Percentiles rank a stretch among this genome's conserved stretches.
These are phyloP conservation scores for Campylomormyrus numenius DNA, from an alignment of 2,113 vertebrate species.

Conservation along the genomic window DNA sequence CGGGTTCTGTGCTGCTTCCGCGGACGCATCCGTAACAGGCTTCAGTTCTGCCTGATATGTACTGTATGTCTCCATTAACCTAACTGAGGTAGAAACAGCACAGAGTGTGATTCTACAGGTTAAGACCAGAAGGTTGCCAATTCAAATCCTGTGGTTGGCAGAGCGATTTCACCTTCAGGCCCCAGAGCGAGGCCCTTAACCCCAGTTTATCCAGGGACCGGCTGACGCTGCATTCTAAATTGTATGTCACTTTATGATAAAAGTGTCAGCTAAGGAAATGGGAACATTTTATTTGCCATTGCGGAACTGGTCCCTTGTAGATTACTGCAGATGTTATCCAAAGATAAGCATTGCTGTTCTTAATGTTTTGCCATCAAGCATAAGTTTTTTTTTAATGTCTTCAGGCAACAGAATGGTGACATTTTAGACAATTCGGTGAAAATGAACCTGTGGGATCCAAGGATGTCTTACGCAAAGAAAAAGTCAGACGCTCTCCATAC, in stretches of 20 bases:
- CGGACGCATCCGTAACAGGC: too few relatives aligned
- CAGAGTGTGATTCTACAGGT: neutral
- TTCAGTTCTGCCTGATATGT: neutral
- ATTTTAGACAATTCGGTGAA: neutral
- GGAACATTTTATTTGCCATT: neutral
- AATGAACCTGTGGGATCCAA: neutral
- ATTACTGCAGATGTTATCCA: neutral
- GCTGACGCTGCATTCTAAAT: neutral
- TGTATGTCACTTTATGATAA: neutral
- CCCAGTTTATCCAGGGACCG: neutral
- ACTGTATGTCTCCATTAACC: neutral
- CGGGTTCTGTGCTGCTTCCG: too few relatives aligned
- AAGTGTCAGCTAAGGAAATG: neutral
- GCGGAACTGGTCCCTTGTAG: neutral
- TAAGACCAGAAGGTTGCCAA: neutral
- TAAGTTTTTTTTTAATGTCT: neutral
- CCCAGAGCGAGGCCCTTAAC: neutral
- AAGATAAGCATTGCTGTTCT: neutral
- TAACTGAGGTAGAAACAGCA: neutral
- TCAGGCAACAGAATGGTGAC: neutral
- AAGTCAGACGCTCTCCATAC: neutral
- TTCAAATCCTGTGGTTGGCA: neutral
- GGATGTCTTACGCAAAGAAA: neutral
- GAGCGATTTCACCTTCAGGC: neutral
- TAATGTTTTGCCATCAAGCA: neutral